Base-by-base conservation (phyloP, 2,888 invertebrate genomes). In the Heteromurus nitidus region DNA sequence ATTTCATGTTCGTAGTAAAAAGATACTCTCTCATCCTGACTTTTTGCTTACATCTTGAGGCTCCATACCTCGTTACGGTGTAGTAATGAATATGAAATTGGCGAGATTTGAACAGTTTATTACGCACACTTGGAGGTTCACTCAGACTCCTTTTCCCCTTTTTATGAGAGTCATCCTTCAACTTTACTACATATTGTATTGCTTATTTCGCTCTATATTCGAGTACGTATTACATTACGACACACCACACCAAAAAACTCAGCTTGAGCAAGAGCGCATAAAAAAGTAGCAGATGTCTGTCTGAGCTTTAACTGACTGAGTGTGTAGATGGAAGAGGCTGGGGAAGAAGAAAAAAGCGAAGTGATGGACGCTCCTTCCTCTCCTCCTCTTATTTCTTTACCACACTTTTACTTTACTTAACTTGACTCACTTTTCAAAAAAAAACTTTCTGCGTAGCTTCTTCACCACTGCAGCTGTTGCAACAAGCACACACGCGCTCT, bases 131-230 rank as follows among this genome's bases (percentile, higher is more conserved):
- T 69, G 42, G 64, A 55, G 67, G n/a, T n/a, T n/a, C n/a, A 47
- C 47, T 47, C 47, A n/a, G n/a, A 13, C n/a, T 36, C 36, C 36
- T 36, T 13, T 13, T 36, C n/a, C n/a, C 11, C 11, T 55, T 30
- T 77, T 77, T 77, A 77, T 68, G 62, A 77, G 64, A 18, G 53
- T 62, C 53, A 36, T 77, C 58, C 65, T 44, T 31, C 65, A 64
- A 62, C 44, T 79, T 79, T 79, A 79, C 79, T 79, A 62, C 72
- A 58, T 72, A 79, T 72, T 79, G 69, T 64, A 72, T 42, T 44
- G 72, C 68, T 70, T 68, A 60, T 68, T 68, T 20, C 30, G 53
- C 55, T 16, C 55, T 58, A 20, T 18, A 11, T 53, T 13, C 20
- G 31, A 30, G 50, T 42, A 42, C 20, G n/a, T 0, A 47, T 47